A percentile compares a stretch with the other conserved stretches of the same genome.
Conservation (phyloP, 2,113 vertebrate genomes). For the Sarotherodon lohbergeri region DNA sequence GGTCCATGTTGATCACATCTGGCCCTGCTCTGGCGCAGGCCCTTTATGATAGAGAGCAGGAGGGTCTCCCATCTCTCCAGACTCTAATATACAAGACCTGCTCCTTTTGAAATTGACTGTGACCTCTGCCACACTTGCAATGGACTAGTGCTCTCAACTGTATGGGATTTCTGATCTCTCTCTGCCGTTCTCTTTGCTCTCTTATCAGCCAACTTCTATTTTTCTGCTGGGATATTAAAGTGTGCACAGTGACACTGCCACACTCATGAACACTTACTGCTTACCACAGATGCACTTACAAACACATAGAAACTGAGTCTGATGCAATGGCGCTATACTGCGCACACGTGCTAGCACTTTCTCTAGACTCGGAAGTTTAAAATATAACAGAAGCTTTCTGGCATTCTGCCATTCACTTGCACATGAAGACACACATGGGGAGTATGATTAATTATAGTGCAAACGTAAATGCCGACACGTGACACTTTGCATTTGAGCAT, state of each 20-base stretch:
- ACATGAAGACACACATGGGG: neutral
- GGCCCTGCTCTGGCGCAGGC: slow-evolving; percentile 46
- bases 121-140: slow-evolving; percentile 69
- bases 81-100: slow-evolving; percentile 69
- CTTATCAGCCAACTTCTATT: slow-evolving; percentile 59
- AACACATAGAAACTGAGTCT: neutral
- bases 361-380: neutral
- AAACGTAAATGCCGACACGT: neutral
- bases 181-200: slow-evolving; percentile 11
- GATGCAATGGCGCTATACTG: neutral
- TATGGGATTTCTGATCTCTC: slow-evolving; percentile 61
- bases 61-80: slow-evolving; percentile 60
- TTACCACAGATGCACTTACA: neutral
- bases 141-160: slow-evolving; percentile 65
- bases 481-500: slow-evolving; percentile 10
- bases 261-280: slow-evolving; percentile 1
- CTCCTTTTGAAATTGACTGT: slow-evolving; percentile 71
- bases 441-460: slow-evolving; percentile 21
- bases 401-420: neutral
- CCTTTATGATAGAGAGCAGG: slow-evolving; percentile 64
- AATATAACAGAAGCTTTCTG: neutral
- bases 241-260: slow-evolving; percentile 23
- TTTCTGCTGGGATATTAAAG: slow-evolving; percentile 62
- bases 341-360: neutral
- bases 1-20: slow-evolving; percentile 69